These are phyloP conservation scores for Mesaphorura yosii DNA, from an alignment of 1,140 invertebrate genomes.

Conservation along the genomic window DNA sequence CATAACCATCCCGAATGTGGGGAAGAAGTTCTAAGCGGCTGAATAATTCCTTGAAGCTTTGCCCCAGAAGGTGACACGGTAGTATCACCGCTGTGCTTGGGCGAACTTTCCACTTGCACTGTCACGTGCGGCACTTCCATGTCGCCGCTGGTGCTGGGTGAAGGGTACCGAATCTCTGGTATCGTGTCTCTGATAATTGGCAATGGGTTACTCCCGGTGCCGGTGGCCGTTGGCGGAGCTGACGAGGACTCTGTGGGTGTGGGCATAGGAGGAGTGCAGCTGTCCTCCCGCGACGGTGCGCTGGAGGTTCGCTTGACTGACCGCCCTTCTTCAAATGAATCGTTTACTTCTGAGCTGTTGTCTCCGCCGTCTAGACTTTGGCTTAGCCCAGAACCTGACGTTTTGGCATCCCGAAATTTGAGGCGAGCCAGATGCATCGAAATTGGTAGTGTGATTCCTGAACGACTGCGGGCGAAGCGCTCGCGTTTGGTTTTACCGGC, in stretches of 20 bases:
- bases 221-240: slow-evolving; percentile 5
- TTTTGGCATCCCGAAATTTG: slow-evolving; percentile 28
- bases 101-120: slow-evolving; percentile 14
- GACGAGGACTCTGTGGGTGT: slow-evolving; percentile 17
- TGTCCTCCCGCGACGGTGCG: slow-evolving; percentile 27
- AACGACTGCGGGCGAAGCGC: slow-evolving; percentile 24
- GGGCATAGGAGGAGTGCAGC: slow-evolving; percentile 23
- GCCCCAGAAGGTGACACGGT: background rate
- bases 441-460: slow-evolving; percentile 23
- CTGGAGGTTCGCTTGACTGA: slow-evolving; percentile 27
- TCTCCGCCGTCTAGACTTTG: slow-evolving; percentile 25
- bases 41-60: slow-evolving; percentile 29
- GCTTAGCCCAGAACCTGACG: slow-evolving; percentile 20
- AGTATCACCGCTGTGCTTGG: background rate
- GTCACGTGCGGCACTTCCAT: slow-evolving; percentile 17
- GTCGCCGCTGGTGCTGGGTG: slow-evolving; percentile 14
- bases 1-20: slow-evolving; percentile 28
- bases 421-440: slow-evolving; percentile 27
- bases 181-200: background rate
- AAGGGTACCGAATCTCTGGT: background rate
- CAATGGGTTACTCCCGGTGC: background rate
- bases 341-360: slow-evolving; percentile 13
- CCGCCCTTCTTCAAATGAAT: slow-evolving; percentile 24
- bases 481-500: slow-evolving; percentile 28
- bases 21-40: slow-evolving; percentile 24